Base-by-base conservation (phyloP, 2,888 invertebrate species). In the Ctena decussata region DNA sequence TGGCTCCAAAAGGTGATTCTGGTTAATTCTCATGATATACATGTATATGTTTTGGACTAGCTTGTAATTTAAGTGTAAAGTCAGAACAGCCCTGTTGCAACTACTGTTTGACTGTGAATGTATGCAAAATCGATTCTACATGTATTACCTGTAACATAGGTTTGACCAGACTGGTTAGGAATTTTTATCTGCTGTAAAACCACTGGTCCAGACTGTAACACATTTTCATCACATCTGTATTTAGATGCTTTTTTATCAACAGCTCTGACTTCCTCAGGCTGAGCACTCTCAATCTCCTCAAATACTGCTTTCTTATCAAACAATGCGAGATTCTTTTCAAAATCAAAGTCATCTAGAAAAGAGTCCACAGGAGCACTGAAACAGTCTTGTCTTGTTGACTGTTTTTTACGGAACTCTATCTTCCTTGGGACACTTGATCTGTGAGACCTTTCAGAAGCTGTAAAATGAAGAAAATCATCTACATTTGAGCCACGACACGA, bases 261-360 rank as follows among this genome's bases (percentile, higher is more conserved):
- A 5, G 84, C 83, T 46, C 89, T 89, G 24, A 90, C 76, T 3
- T 90, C 79, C 32, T 91, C 92, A 2, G 93, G 92, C 24, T 91
- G 87, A n/a, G 84, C 89, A 84, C 89, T 93, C 94, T 97, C 97
- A 72, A 98, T 97, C 95, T 97, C 97, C 93, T 98, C 97, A 97
- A 97, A 98, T 73, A 98, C 96, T 35, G 97, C 97, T 94, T 97
- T 96, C 96, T 98, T 98, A 96, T 98, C 97, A 96, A 99, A 99
- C 72, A 99, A 96, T 32, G 98, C 98, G 79, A 98, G 96, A 96
- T 98, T 99, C 89, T 98, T 98, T 95, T 99, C 98, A 96, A 99
- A 98, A 96, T 99, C 98, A 96, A 99, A 99, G 93, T 99, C 98
- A 94, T 96, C 96, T 76, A 97, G 95, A 89, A 97, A 97, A 78